Percentiles rank a stretch among this genome's conserved stretches.
phyloP scores from a whole-genome alignment of 2,113 vertebrate species.

The Typhlomys cinereus region DNA sequence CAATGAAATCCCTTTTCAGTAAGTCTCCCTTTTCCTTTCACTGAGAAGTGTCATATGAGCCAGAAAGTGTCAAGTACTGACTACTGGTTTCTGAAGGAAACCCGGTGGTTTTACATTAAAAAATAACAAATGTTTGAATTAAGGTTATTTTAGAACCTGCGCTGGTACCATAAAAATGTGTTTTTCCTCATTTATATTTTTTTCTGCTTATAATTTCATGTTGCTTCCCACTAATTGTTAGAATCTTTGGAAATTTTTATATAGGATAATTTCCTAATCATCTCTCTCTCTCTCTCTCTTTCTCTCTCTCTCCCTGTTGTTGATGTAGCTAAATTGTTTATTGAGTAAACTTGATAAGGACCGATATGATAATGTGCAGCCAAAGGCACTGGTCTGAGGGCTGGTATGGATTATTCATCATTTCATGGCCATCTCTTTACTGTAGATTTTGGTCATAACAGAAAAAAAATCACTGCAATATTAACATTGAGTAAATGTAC shows the following conservation, averaged over 20 bases:
- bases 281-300: neutral
- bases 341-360: neutral
- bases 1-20: too few species aligned
- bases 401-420: neutral
- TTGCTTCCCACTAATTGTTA: neutral
- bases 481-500: neutral
- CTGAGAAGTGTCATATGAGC: too few species aligned
- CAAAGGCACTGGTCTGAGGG: accelerated
- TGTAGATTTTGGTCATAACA: neutral
- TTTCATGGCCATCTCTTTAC: neutral
- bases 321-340: neutral
- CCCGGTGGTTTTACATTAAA: too few species aligned
- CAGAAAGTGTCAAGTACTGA: too few species aligned
- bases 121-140: neutral
- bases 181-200: neutral
- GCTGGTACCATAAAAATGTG: too few species aligned
- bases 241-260: neutral
- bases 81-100: too few species aligned
- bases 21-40: too few species aligned
- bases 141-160: neutral
- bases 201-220: neutral
- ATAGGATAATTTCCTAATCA: too few species aligned
- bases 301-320: neutral
- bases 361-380: neutral
- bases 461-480: neutral